Percentiles rank a stretch among this genome's conserved stretches.
These are phyloP conservation scores for Chloropsis hardwickii DNA, from an alignment of 2,113 vertebrate species.

Conservation along the genomic window DNA sequence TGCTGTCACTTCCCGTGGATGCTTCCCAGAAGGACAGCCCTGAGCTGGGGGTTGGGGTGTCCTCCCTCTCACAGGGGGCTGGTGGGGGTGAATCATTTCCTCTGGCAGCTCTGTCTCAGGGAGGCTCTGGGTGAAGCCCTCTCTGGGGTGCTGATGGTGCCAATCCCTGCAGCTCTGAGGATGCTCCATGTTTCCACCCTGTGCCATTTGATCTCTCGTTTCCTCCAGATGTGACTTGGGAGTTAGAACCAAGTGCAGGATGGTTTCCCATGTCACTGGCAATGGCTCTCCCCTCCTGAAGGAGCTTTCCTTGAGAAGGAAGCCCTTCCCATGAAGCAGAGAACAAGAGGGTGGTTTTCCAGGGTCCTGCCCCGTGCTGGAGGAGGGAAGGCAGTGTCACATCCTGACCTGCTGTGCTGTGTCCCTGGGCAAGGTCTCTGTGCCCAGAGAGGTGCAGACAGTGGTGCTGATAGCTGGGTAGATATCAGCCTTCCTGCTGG, in stretches of 20 bases:
- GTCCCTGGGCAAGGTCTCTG: background rate
- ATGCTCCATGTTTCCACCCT: background rate
- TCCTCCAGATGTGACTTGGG: slow-evolving; percentile 29
- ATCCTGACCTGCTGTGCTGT: background rate
- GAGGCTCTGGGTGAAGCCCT: background rate
- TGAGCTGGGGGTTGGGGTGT: rapidly evolving
- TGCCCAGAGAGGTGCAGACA: background rate
- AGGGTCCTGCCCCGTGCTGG: background rate
- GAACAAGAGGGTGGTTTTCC: background rate
- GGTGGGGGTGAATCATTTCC: background rate
- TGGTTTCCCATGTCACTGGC: background rate
- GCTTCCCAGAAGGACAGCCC: background rate
- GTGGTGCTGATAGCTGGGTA: background rate
- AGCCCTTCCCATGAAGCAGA: background rate
- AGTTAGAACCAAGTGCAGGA: background rate
- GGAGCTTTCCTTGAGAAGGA: background rate
- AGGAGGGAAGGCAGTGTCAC: background rate
- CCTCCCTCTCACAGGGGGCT: background rate
- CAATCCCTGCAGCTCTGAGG: background rate
- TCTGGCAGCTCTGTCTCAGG: background rate
- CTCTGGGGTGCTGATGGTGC: background rate
- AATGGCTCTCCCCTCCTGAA: background rate
- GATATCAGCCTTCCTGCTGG: background rate
- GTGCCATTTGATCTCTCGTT: background rate
- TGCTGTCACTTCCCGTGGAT: rapidly evolving